These are phyloP conservation scores for Pseudachorutes palmiensis DNA, from an alignment of 1,140 invertebrate genomes.

Conservation along the genomic window DNA sequence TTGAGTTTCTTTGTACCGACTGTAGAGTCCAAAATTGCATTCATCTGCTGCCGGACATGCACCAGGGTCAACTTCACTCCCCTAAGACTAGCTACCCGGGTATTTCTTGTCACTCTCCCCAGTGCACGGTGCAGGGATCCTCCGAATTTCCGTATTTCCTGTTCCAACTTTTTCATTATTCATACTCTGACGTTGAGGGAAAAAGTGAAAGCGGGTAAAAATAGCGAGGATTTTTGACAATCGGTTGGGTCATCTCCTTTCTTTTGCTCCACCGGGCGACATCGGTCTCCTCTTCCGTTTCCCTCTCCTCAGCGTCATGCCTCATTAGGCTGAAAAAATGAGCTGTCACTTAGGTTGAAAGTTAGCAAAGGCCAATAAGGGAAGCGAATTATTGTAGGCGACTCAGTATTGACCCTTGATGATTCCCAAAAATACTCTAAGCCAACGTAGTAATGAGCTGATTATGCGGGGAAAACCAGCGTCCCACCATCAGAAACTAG, in stretches of 20 bases:
- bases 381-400: neutral
- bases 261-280: neutral
- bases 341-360: constrained; percentile 13
- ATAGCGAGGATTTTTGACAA: constrained; percentile 6
- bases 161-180: constrained; percentile 2
- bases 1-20: neutral
- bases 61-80: no score
- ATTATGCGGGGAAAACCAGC: constrained; percentile 1
- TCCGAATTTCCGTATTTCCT: neutral
- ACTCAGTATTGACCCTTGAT: neutral
- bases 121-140: no score
- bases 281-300: neutral
- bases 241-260: constrained; percentile 2
- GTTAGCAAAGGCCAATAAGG: neutral
- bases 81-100: no score
- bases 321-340: constrained; percentile 9
- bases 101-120: no score
- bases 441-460: constrained; percentile 3
- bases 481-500: neutral
- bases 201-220: neutral
- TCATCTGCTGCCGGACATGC: neutral
- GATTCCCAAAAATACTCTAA: neutral
- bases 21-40: neutral
- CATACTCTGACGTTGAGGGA: neutral
- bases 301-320: neutral